Evolutionary conservation across 2,888 invertebrate species (phyloP), one percentile per base, ranked within the genome.

Genomic region (Noctua janthe): DNA sequence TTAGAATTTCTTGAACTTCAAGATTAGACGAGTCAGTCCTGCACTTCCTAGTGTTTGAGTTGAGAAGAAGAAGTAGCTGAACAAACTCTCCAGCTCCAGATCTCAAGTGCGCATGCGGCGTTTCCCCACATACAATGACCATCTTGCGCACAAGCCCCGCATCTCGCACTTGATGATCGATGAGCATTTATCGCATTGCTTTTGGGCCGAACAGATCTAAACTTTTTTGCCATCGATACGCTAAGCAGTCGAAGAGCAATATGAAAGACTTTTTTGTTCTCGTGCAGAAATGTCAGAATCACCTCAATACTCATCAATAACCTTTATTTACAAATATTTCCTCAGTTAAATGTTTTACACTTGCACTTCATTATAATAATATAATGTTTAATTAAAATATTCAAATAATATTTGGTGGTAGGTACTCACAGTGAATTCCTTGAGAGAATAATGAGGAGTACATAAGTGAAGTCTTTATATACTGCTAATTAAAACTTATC

Each of bases 341-440:
- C 8, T 2, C 13, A 13, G 1, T 13, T 15, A 29, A 83, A 35
- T 20, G 6, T 66, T 81, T 49, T 10, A 29, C 13, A n/a, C 54
- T 51, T 47, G n/a, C n/a, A 74, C 35, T n/a, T 69, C 2, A 67
- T 67, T 47, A 29, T 29, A 78, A 8, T 20, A 2, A 17, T 59
- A 39, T 43, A 39, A 2, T n/a, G 17, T n/a, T 23, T 5, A 80
- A 71, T 35, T 69, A 49, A n/a, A 71, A 35, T 66, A 35, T 56
- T 64, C 35, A 71, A 70, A 67, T 83, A 47, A 74, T 74, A 69
- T 64, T 74, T 74, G 3, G 2, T 64, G 23, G 49, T 56, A 70
- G 15, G n/a, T 81, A 88, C 88, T 87, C 76, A 87, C 88, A 71
- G 73, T 78, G 35, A 64, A 54, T 29, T 81, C 71, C 66, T 83